Evolutionary conservation across 2,797 vertebrate genomes (phyloP), one percentile per base, ranked within the genome.

Genomic region (Eremophila alpestris): DNA sequence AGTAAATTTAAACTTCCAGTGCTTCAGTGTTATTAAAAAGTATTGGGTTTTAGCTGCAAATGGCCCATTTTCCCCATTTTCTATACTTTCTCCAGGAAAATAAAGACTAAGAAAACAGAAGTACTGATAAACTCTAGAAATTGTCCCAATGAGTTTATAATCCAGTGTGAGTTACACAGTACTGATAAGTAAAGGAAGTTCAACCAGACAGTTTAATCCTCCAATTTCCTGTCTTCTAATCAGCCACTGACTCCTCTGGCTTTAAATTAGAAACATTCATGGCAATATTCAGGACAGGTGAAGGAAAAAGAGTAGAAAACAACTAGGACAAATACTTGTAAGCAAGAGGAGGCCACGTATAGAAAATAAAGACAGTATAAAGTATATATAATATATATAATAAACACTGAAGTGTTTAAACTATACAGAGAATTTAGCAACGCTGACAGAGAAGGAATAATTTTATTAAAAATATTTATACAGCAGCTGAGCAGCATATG

Each of bases 181-280:
- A 98, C 97, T 98, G 97, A 96, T 98, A 97, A 98, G 97, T 97
- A 98, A 98, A 99, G 99, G 99, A 99, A 99, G 99, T 99, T 99
- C 98, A 98, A 98, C 98, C 98, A 99, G 99, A 99, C 99, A 98
- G 98, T 98, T 98, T 99, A 99, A 99, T 99, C 99, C 98, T 98
- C 98, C 98, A 99, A 99, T 99, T 99, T 99, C 99, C 99, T 99
- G 98, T 98, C 98, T 98, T 99, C 98, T 99, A 99, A 99, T 99
- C 99, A 99, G 98, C 98, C 99, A 98, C 98, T 97, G 98, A 97
- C 97, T 98, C 98, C 98, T 98, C 98, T 95, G 97, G 97, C 97
- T 98, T 97, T 98, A 99, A 99, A 99, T 99, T 98, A 98, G 98
- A 99, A 99, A 98, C 99, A 99, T 98, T 98, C 98, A 94, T 97